Conservation (phyloP, 2,888 invertebrate species). For the Hydrotaea cyrtoneurina region DNA sequence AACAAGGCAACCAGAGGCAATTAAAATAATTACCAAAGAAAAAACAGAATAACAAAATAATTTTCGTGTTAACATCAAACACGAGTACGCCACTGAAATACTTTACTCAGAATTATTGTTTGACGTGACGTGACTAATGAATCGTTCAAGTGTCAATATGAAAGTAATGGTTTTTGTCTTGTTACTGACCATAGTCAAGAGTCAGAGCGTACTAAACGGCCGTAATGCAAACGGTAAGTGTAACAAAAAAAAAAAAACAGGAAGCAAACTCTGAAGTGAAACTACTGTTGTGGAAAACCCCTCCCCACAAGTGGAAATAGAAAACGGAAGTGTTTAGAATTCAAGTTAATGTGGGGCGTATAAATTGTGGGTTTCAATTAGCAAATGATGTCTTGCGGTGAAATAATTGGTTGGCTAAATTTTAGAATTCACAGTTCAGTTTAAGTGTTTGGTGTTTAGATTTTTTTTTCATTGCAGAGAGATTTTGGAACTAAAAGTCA, state of each 20-base stretch:
- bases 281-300: neutral
- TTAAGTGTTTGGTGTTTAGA: too few species aligned
- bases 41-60: constrained; percentile 4
- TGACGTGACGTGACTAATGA: constrained; percentile 43
- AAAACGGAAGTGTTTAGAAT: constrained; percentile 20
- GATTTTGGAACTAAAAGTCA: too few species aligned
- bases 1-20: constrained; percentile 31
- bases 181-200: constrained; percentile 40
- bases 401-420: neutral
- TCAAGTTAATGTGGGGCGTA: neutral
- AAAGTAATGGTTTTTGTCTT: constrained; percentile 45
- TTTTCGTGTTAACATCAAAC: constrained; percentile 18
- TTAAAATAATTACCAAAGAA: constrained; percentile 44
- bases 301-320: neutral
- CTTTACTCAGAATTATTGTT: neutral
- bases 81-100: neutral
- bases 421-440: too few species aligned
- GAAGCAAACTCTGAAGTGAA: neutral
- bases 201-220: constrained; percentile 38
- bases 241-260: neutral
- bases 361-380: neutral
- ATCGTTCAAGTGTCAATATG: constrained; percentile 51
- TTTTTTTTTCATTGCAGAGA: too few species aligned
- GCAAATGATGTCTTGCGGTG: neutral
- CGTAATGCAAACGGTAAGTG: constrained; percentile 57